Percentiles rank a stretch among this genome's conserved stretches.
Conservation (phyloP, 2,888 invertebrate genomes). For the Neoitamus cyanurus region DNA sequence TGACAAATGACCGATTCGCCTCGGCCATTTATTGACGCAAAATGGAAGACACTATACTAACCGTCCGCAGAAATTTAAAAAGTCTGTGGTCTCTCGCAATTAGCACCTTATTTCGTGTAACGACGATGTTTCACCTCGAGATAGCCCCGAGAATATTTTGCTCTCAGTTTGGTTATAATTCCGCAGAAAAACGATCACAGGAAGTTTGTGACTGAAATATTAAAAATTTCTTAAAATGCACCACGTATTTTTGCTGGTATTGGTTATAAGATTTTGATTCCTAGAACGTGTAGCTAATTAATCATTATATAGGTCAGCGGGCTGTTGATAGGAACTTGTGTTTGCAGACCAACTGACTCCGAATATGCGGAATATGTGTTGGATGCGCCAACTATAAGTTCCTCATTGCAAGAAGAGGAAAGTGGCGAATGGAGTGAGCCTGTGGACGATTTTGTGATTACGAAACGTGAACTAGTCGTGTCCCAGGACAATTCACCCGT, state of each 20-base stretch:
- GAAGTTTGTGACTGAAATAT: background rate
- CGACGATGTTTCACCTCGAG: background rate
- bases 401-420: background rate
- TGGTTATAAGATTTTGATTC: background rate
- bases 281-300: background rate
- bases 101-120: background rate
- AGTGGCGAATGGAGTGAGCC: background rate
- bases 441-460: background rate
- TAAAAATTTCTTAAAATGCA: background rate
- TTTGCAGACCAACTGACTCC: background rate
- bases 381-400: background rate
- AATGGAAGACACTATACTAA: background rate
- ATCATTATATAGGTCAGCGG: background rate
- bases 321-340: background rate
- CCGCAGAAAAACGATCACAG: background rate
- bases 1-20: background rate
- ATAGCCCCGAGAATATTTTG: background rate
- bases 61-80: background rate
- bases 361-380: background rate
- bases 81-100: background rate
- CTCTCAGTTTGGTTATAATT: constrained; percentile 27
- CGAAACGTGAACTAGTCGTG: constrained; percentile 9
- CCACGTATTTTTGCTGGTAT: constrained; percentile 1
- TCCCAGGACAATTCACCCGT: constrained; percentile 50
- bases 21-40: background rate